Evolutionary conservation across 2,113 vertebrate species (phyloP).

Genomic region (Notarius lentiginosus): DNA sequence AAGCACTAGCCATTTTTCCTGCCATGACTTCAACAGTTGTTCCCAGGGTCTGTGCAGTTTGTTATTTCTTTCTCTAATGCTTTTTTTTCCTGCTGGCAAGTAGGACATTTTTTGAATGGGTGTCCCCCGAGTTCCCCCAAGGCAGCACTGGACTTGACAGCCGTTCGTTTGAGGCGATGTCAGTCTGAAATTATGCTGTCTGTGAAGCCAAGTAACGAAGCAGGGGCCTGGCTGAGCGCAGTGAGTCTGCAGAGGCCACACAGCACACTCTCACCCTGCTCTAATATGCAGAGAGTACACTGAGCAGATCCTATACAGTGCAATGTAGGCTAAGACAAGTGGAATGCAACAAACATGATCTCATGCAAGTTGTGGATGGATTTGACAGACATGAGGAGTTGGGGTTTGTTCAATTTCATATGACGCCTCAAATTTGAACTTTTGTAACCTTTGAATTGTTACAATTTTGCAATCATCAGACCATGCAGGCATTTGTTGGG

Average conservation of each 20-base stretch:
- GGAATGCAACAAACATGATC: neutral
- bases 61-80: constrained; percentile 45
- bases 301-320: constrained; percentile 10
- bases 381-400: neutral
- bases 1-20: constrained; percentile 65
- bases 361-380: neutral
- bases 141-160: constrained; percentile 65
- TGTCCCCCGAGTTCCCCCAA: constrained; percentile 65
- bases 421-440: neutral
- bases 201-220: constrained; percentile 71
- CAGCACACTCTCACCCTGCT: constrained; percentile 42
- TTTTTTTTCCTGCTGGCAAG: constrained; percentile 50
- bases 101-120: constrained; percentile 71
- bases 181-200: constrained; percentile 73
- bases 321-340: neutral
- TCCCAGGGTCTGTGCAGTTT: constrained; percentile 62
- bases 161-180: constrained; percentile 68
- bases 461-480: neutral
- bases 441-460: neutral
- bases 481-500: neutral
- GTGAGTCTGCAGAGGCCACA: constrained; percentile 61
- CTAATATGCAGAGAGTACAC: neutral
- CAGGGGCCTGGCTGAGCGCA: constrained; percentile 63
- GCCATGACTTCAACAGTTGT: constrained; percentile 69
- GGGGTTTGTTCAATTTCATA: neutral